Evolutionary conservation across 1,140 invertebrate genomes (phyloP), one percentile per base, ranked within the genome.

Genomic region (Telenomus remus): DNA sequence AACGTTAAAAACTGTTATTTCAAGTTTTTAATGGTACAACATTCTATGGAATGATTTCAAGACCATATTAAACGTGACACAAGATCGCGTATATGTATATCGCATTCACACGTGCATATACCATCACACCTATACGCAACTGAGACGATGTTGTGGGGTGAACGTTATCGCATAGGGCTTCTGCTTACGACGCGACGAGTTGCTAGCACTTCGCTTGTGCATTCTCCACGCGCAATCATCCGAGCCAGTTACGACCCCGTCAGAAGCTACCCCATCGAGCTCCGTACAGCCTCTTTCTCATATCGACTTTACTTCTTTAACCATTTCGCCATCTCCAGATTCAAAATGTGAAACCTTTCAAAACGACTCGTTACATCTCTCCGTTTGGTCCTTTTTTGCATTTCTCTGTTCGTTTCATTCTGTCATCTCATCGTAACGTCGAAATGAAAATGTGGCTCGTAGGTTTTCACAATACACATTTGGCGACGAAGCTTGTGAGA

Each of bases 241-340:
- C 79, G 75, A 77, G 74, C 72, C 73, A 79, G 79, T 82, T 82
- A 82, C 78, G 78, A 81, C 55, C 70, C 79, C 71, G 71, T 83
- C 82, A 81, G 77, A 74, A 60, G 80, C 80, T 69, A 73, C 74
- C 71, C 76, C 66, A 76, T 78, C 76, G 59, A 79, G 71, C 54
- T 48, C 50, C 53, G 44, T 70, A 73, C 57, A 48, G 49, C 56
- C 59, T 57, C 60, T 64, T 44, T 54, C 66, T 70, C 47, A 74
- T 71, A 61, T 68, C 71, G 63, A 63, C 71, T 75, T 65, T 64
- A 48, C 56, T 61, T 70, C 65, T 69, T 77, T 72, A 59, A 54
- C 47, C 51, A 60, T 76, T 64, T 71, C 35, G 61, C 74, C 74
- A 63, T 71, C 64, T 68, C 59, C 53, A 69, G 72, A 75, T 64